Evolutionary conservation across 2,797 vertebrate genomes (phyloP).

Genomic region (Arremon aurantiirostris): DNA sequence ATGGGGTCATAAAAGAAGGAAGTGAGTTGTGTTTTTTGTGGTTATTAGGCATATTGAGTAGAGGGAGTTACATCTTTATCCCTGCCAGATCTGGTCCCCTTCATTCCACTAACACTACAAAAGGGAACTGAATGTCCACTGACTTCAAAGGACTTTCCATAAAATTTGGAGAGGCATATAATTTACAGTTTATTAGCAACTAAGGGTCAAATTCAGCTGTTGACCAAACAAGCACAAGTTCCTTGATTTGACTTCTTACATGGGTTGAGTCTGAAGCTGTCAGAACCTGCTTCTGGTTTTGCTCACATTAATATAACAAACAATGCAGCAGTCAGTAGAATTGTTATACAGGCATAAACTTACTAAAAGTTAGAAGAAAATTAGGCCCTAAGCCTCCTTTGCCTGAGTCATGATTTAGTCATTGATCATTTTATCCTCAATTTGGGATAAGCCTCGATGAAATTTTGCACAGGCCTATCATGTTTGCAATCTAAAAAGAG

Average conservation of each 20-base stretch:
- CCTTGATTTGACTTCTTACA: background rate
- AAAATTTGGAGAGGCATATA: background rate
- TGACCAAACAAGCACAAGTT: background rate
- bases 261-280: background rate
- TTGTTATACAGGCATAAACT: background rate
- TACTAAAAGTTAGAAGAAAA: conserved; percentile 35
- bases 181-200: background rate
- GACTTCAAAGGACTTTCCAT: background rate
- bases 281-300: background rate
- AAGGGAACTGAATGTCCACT: background rate
- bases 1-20: background rate
- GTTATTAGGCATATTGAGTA: background rate
- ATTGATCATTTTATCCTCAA: conserved; percentile 54
- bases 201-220: background rate
- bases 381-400: conserved; percentile 17
- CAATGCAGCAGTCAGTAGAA: background rate
- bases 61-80: background rate
- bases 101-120: background rate
- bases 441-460: conserved; percentile 39
- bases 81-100: background rate
- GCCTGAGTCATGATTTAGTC: conserved; percentile 51
- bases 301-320: background rate
- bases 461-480: conserved; percentile 1
- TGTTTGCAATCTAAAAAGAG: conserved; percentile 61
- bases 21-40: background rate